Evolutionary conservation across 1,140 invertebrate genomes (phyloP).

Genomic region (Eriosoma lanigerum): DNA sequence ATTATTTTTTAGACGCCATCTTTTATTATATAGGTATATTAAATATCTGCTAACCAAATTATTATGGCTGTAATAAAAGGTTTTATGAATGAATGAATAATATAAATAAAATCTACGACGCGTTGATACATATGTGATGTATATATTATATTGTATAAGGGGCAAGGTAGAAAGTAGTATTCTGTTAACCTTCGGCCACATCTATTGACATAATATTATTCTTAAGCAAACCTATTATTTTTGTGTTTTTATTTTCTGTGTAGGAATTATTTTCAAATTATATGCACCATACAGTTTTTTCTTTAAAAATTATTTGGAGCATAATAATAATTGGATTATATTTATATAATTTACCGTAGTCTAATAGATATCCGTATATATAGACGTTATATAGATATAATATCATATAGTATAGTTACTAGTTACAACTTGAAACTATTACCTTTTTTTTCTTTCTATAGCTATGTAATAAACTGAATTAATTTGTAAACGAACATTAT

Average conservation of each 20-base stretch:
- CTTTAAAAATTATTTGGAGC: constrained; percentile 32
- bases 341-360: neutral
- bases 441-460: no score
- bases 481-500: no score
- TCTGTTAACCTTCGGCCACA: constrained; percentile 1
- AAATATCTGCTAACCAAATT: constrained; percentile 22
- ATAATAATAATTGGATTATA: constrained; percentile 6
- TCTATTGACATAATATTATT: neutral
- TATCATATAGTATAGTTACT: no score
- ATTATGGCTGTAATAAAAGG: constrained; percentile 16
- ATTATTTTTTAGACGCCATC: constrained; percentile 42
- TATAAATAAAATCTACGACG: neutral
- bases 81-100: constrained; percentile 41
- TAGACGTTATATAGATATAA: no score
- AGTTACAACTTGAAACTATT: no score
- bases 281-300: neutral
- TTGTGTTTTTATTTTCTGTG: no score
- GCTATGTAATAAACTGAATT: no score
- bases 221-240: constrained; percentile 24
- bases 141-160: neutral
- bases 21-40: neutral
- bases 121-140: no score
- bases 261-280: neutral
- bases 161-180: constrained; percentile 5
- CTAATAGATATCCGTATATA: no score